These are phyloP conservation scores for Amblyopsis rosae DNA, from an alignment of 2,113 vertebrate species.

Conservation along the genomic window DNA sequence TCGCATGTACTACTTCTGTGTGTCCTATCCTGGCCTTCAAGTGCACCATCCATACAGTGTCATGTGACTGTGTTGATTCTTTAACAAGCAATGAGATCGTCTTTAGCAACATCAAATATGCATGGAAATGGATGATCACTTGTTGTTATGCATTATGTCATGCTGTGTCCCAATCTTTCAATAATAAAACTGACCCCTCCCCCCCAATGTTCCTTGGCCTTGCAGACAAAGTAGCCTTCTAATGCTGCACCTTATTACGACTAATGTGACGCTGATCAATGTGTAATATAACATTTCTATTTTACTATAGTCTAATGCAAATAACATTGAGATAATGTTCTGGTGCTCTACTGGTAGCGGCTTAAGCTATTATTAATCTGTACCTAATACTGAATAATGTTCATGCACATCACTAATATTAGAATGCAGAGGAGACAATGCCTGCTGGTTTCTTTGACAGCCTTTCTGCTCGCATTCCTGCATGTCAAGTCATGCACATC, in stretches of 20 bases:
- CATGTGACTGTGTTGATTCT: constrained; percentile 35
- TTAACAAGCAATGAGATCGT: not conserved
- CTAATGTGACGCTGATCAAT: not conserved
- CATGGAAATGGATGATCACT: constrained; percentile 43
- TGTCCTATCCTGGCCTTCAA: constrained; percentile 6
- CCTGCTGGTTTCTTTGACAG: constrained; percentile 36
- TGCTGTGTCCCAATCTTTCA: not conserved
- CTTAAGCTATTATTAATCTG: constrained; percentile 41
- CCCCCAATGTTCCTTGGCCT: constrained; percentile 7
- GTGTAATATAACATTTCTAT: too few species aligned
- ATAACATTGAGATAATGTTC: not conserved
- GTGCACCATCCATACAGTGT: constrained; percentile 21
- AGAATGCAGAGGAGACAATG: constrained; percentile 52
- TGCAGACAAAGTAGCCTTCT: not conserved
- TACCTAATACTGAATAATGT: constrained; percentile 39
- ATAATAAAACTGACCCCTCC: not conserved
- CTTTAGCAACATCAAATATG: constrained; percentile 20
- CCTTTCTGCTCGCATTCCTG: constrained; percentile 57
- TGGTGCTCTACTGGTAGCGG: constrained; percentile 7
- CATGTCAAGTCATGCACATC: constrained; percentile 31
- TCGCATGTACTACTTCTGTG: constrained; percentile 46
- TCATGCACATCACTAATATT: constrained; percentile 49
- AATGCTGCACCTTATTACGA: constrained; percentile 21
- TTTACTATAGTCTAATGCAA: too few species aligned
- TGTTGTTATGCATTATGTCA: constrained; percentile 6